Evolutionary conservation across 2,113 vertebrate genomes (phyloP).

Genomic region (Regulus satrapa): DNA sequence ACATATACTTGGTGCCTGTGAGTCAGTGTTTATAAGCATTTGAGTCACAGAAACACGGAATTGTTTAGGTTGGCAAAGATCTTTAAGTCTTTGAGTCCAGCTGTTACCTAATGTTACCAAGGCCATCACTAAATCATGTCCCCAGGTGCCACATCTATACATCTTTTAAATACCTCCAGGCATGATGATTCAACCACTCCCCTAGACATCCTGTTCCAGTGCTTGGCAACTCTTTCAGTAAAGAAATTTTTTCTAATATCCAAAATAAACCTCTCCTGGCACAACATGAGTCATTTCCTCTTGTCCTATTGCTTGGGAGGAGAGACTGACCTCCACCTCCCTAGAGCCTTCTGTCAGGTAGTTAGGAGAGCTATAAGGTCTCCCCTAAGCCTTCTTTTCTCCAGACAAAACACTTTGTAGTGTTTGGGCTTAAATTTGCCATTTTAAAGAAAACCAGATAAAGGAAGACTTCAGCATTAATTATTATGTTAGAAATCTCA

Average conservation of each 20-base stretch:
- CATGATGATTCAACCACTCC: background rate
- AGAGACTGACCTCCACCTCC: background rate
- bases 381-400: background rate
- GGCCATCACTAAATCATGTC: background rate
- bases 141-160: accelerated
- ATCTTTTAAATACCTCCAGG: background rate
- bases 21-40: background rate
- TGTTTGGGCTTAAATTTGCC: background rate
- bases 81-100: background rate
- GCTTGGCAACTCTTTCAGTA: background rate
- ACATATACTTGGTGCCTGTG: background rate
- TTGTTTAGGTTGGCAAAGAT: background rate
- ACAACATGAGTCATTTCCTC: background rate
- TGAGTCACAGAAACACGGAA: background rate
- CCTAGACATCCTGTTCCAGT: background rate
- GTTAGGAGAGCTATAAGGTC: background rate
- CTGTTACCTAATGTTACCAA: background rate
- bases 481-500: background rate
- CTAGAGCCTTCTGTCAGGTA: background rate
- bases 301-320: background rate
- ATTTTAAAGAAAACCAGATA: background rate
- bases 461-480: background rate
- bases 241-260: background rate
- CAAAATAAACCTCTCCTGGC: background rate
- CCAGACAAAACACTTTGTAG: background rate